Percentiles rank a stretch among this genome's conserved stretches.
Evolutionary conservation across 2,888 invertebrate species (phyloP).

Genomic region (Tuberolachnus salignus): DNA sequence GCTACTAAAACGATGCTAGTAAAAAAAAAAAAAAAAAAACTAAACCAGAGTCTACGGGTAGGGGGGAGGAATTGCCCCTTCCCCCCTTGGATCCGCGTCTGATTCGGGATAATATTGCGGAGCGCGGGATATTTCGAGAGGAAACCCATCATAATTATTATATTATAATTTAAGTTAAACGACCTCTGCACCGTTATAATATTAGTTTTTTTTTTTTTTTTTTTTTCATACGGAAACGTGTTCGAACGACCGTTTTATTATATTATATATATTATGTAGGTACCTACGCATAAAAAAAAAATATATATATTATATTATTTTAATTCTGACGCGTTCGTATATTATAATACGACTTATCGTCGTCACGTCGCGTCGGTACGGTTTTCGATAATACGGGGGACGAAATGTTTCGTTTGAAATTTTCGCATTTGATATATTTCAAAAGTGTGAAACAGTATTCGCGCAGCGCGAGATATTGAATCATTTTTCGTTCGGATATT

Average conservation of each 20-base stretch:
- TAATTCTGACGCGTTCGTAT: conserved; percentile 5
- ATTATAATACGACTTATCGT: neutral
- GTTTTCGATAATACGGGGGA: no score
- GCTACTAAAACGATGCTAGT: no score
- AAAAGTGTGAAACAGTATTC: no score
- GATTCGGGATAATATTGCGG: neutral
- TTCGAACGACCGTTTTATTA: neutral
- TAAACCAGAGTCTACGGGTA: no score
- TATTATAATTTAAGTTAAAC: neutral
- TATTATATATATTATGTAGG: conserved; percentile 12
- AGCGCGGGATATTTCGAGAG: neutral
- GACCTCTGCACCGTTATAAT: conserved; percentile 16
- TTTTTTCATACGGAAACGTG: conserved; percentile 21
- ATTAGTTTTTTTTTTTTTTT: neutral
- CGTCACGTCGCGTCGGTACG: no score
- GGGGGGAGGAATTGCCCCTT: no score
- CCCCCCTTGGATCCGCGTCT: no score
- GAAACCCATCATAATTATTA: neutral
- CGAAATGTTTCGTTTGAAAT: no score
- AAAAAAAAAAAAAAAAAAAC: no score
- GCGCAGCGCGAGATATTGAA: no score
- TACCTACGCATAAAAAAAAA: neutral
- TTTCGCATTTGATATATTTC: no score
- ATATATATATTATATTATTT: neutral
- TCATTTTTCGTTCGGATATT: no score